Evolutionary conservation across 1,140 invertebrate genomes (phyloP).

Genomic region (Mactra quadrangularis): DNA sequence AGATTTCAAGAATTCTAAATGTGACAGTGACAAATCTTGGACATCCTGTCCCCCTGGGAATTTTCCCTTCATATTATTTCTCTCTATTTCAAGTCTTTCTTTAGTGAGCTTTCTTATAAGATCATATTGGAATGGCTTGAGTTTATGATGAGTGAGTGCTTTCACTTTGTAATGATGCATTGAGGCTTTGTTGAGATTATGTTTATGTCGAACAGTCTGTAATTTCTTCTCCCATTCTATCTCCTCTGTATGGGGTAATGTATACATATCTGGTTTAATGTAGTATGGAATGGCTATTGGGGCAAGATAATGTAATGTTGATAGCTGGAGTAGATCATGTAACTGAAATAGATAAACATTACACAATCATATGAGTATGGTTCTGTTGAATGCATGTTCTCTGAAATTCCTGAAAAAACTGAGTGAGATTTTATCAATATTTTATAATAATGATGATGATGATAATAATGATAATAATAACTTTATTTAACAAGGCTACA

Average conservation of each 20-base stretch:
- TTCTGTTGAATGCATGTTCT: background rate
- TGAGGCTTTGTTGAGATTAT: slow-evolving; percentile 74
- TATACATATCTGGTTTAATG: slow-evolving; percentile 43
- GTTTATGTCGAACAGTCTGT: slow-evolving; percentile 79
- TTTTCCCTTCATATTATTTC: slow-evolving; percentile 49
- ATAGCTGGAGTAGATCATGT: slow-evolving; percentile 71
- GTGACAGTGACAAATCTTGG: slow-evolving; percentile 6
- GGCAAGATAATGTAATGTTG: slow-evolving; percentile 63
- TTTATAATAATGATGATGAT: too few relatives aligned
- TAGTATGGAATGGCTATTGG: slow-evolving; percentile 64
- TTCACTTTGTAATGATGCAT: slow-evolving; percentile 62
- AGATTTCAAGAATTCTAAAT: slow-evolving; percentile 10
- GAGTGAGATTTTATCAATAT: background rate
- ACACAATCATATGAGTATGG: too few relatives aligned
- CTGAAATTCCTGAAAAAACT: background rate
- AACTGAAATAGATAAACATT: slow-evolving; percentile 52
- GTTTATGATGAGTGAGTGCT: slow-evolving; percentile 66
- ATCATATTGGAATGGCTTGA: slow-evolving; percentile 81
- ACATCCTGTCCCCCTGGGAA: slow-evolving; percentile 5
- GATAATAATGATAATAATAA: too few relatives aligned
- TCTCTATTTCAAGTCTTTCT: slow-evolving; percentile 82
- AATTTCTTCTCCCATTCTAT: slow-evolving; percentile 71
- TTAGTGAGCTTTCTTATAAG: slow-evolving; percentile 82
- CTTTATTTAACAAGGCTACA: too few relatives aligned
- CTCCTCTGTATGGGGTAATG: slow-evolving; percentile 25